These are phyloP conservation scores for Maconellicoccus hirsutus DNA, from an alignment of 1,140 invertebrate species.

Conservation along the genomic window DNA sequence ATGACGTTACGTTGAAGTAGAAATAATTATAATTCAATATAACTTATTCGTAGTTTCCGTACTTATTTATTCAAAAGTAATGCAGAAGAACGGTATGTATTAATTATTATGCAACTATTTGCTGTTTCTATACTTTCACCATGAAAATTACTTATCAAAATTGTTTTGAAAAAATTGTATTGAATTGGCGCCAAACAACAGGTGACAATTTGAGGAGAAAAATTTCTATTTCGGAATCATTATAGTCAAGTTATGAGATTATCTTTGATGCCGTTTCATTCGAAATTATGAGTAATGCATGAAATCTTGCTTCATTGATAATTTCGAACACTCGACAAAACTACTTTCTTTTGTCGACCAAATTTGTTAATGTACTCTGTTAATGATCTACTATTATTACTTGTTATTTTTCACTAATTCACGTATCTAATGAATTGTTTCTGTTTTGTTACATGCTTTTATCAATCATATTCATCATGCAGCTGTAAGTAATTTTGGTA, in stretches of 20 bases:
- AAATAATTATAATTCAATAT: no score
- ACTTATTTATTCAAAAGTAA: neutral
- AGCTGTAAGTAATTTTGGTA: neutral
- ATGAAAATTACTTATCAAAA: neutral
- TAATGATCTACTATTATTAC: neutral
- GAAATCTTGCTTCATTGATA: no score
- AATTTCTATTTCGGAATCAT: neutral
- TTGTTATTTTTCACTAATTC: neutral
- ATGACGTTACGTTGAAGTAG: no score
- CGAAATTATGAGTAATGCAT: no score
- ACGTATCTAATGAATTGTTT: neutral
- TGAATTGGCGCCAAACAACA: conserved; percentile 7
- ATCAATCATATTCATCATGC: neutral
- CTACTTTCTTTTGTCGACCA: no score
- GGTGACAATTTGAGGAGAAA: neutral
- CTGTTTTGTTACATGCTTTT: neutral
- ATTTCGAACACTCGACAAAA: no score
- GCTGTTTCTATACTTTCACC: neutral
- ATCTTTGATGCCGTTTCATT: no score
- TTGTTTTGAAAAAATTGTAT: neutral
- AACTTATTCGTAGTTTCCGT: neutral
- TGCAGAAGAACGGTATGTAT: neutral
- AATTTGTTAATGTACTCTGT: no score
- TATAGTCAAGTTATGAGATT: no score
- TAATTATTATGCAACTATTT: neutral